These are phyloP conservation scores for Hyles lineata DNA, from an alignment of 2,888 invertebrate species.

Conservation along the genomic window DNA sequence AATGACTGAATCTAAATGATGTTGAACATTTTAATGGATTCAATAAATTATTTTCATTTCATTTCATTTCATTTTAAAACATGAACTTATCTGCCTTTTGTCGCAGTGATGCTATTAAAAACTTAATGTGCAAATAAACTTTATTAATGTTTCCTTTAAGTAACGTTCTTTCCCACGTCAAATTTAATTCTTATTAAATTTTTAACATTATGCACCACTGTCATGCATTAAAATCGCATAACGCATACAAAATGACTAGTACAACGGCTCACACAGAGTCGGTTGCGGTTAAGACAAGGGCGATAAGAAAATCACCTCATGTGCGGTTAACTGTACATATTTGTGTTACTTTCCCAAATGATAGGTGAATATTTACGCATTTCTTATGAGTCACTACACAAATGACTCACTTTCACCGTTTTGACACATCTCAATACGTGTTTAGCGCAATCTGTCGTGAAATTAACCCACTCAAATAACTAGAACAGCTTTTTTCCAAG, in stretches of 20 bases:
- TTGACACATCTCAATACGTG: slow-evolving; percentile 50
- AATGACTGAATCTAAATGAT: too few species aligned
- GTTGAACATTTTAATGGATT: too few species aligned
- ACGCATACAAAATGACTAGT: neutral
- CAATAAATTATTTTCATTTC: too few species aligned
- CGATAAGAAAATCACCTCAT: slow-evolving; percentile 50
- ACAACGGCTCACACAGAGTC: neutral
- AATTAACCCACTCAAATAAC: slow-evolving; percentile 2
- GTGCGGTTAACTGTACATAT: slow-evolving; percentile 58
- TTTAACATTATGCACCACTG: too few species aligned
- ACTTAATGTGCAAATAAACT: too few species aligned
- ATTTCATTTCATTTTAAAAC: too few species aligned
- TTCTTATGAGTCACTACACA: slow-evolving; percentile 30
- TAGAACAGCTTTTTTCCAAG: neutral
- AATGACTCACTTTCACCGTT: slow-evolving; percentile 57
- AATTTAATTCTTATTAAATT: too few species aligned
- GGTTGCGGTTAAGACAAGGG: slow-evolving; percentile 48
- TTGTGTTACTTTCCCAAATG: slow-evolving; percentile 58
- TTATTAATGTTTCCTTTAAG: too few species aligned
- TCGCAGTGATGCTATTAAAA: too few species aligned
- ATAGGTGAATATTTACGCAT: slow-evolving; percentile 42
- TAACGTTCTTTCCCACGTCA: too few species aligned
- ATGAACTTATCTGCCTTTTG: too few species aligned
- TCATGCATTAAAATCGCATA: too few species aligned
- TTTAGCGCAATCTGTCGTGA: neutral